Evolutionary conservation across 2,797 vertebrate species (phyloP), one percentile per base, ranked within the genome.

Genomic region (Brachyalestes nurse): DNA sequence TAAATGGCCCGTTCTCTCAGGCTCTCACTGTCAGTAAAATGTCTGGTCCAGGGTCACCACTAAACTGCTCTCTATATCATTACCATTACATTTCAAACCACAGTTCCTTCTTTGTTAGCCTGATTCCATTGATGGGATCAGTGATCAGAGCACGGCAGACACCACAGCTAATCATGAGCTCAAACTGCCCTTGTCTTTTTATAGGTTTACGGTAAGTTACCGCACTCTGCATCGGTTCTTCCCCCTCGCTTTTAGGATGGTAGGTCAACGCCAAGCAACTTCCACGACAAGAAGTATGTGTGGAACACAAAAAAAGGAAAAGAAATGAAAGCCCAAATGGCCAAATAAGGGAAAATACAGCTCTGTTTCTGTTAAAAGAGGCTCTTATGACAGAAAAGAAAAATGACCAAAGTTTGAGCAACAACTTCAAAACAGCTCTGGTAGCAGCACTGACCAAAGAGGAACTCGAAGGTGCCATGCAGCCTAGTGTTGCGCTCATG

Each of bases 341-440:
- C 91, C 92, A 93, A 92, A 93, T 90, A 93, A 91, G 92, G 90
- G 90, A 88, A 90, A 87, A 86, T n/a, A 25, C 61, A 74, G 67
- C 61, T 28, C 23, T 65, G 62, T 38, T 49, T 71, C 65, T 71
- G 65, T 38, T 57, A 38, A 57, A 71, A 57, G 21, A 57, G 70
- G 70, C 70, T 72, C 70, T 34, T 17, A 58, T 71, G 78, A 83
- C 72, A 79, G 72, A 72, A 73, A 82, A 82, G 84, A 85, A 85
- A 80, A 85, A 80, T 79, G 83, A 82, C 62, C 62, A 21, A 49
- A 42, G 53, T 38, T 62, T 80, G 70, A 58, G 77, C 69, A 72
- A 69, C 61, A 62, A 80, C 81, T 72, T 71, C 38, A 78, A 65
- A 80, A 80, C 69, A 81, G 72, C 62, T 79, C 61, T 67, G 67